These are phyloP conservation scores for Lepidurus apus DNA, from an alignment of 1,140 invertebrate species.

Conservation along the genomic window DNA sequence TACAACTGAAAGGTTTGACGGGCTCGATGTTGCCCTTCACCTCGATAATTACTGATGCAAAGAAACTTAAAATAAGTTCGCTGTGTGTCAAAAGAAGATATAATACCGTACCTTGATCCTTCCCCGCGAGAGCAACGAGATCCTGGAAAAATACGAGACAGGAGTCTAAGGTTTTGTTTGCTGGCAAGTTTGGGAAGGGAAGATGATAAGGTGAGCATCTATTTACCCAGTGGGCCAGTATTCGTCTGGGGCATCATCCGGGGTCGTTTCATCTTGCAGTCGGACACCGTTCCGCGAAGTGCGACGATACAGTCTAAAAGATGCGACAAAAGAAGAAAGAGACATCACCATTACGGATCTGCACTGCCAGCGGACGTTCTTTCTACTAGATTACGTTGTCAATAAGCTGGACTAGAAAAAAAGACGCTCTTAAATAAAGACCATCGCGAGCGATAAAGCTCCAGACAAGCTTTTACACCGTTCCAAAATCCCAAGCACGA, in stretches of 20 bases:
- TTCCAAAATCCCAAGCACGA: background rate
- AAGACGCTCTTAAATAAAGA: background rate
- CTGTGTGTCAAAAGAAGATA: background rate
- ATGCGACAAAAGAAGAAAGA: background rate
- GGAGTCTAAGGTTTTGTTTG: background rate
- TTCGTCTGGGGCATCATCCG: background rate
- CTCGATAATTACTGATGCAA: too few relatives aligned
- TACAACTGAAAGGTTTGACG: too few relatives aligned
- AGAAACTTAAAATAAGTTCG: too few relatives aligned
- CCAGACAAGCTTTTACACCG: background rate
- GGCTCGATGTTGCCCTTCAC: too few relatives aligned
- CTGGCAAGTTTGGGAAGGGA: background rate
- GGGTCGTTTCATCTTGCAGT: background rate
- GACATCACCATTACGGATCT: background rate
- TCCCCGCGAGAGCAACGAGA: slow-evolving; percentile 7
- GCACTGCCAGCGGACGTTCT: background rate
- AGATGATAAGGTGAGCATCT: background rate
- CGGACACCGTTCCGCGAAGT: background rate
- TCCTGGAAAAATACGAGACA: background rate
- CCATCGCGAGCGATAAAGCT: background rate
- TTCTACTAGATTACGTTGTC: slow-evolving; percentile 15
- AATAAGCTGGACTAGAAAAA: background rate
- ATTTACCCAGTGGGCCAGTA: background rate
- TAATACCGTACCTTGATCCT: background rate
- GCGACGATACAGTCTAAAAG: background rate